These are phyloP conservation scores for Chironomus tepperi DNA, from an alignment of 1,140 invertebrate genomes.

Conservation along the genomic window DNA sequence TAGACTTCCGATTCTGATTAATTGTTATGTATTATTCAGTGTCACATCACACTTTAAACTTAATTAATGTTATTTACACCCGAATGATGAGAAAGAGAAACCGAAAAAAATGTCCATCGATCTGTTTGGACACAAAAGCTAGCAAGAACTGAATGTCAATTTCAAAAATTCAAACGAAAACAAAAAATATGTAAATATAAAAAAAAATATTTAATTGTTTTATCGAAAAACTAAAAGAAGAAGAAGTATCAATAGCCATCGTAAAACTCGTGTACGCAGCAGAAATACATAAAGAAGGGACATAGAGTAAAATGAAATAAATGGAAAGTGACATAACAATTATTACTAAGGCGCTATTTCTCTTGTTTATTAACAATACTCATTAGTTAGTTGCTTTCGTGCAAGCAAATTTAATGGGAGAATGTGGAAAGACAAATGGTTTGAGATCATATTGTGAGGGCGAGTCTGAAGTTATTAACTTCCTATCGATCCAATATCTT, in stretches of 20 bases:
- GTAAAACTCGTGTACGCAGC: background rate
- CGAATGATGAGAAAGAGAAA: background rate
- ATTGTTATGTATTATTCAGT: no score
- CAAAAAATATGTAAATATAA: background rate
- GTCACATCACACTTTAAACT: no score
- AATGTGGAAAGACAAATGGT: no score
- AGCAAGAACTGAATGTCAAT: background rate
- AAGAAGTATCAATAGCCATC: background rate
- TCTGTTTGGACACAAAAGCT: conserved; percentile 12
- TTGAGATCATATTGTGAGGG: no score
- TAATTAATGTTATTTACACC: no score
- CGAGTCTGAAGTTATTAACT: no score
- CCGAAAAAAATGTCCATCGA: background rate
- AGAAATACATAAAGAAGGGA: background rate
- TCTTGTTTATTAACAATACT: background rate
- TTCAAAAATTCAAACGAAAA: background rate
- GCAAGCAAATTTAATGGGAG: background rate
- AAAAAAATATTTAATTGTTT: conserved; percentile 3
- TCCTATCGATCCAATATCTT: no score
- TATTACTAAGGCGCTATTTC: background rate
- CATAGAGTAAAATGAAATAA: background rate
- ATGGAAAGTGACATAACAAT: conserved; percentile 2
- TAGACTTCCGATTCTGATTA: no score
- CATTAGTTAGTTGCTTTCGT: background rate
- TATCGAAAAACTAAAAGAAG: background rate